A percentile compares a stretch with the other conserved stretches of the same genome.
Evolutionary conservation across 2,113 vertebrate genomes (phyloP).

Genomic region (Urocitellus parryii): DNA sequence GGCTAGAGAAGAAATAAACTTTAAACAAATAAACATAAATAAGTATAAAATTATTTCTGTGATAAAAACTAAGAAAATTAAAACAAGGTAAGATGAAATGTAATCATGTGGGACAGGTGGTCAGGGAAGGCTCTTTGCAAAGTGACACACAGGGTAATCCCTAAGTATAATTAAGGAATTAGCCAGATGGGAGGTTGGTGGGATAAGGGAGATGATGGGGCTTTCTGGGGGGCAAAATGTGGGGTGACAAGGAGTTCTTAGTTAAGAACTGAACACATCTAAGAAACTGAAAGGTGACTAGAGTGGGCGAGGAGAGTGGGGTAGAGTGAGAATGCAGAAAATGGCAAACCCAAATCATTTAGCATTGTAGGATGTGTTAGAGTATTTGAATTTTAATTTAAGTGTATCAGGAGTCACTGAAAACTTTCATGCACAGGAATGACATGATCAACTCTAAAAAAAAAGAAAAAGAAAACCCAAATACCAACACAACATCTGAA

Average conservation of each 20-base stretch:
- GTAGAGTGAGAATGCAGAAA: background rate
- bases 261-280: background rate
- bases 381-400: background rate
- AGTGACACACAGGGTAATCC: background rate
- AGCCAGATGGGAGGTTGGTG: background rate
- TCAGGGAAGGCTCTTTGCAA: background rate
- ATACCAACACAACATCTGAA: background rate
- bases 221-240: background rate
- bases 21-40: constrained; percentile 15
- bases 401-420: background rate
- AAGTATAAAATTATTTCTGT: background rate
- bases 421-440: background rate
- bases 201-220: background rate
- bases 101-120: background rate
- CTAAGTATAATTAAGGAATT: constrained; percentile 31
- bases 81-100: background rate
- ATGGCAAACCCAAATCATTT: background rate
- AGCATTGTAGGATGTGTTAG: background rate
- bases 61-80: background rate
- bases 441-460: background rate
- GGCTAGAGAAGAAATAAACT: background rate
- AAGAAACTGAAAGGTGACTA: background rate
- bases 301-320: background rate
- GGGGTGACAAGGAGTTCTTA: background rate
- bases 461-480: too few relatives aligned